Conservation (phyloP, 2,888 invertebrate species). For the Phasia obesa region DNA sequence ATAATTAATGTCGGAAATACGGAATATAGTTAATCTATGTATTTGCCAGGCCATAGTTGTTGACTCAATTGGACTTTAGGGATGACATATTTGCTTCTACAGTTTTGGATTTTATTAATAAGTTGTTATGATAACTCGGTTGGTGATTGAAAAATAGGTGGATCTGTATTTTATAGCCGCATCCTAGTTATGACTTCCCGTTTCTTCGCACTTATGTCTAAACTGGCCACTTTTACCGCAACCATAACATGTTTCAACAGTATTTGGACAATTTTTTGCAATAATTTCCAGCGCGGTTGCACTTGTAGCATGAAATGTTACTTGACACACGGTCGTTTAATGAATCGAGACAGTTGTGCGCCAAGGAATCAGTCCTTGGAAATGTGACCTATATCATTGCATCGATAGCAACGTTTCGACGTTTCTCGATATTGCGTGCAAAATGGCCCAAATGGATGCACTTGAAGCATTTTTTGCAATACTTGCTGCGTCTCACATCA, state of each 20-base stretch:
- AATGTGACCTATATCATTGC: conserved; percentile 90
- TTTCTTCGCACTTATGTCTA: conserved; percentile 94
- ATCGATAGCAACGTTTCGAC: conserved; percentile 92
- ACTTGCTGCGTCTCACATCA: conserved; percentile 83
- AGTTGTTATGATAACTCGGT: conserved; percentile 62
- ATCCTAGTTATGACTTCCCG: conserved; percentile 83
- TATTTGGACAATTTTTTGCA: conserved; percentile 92
- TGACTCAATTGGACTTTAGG: conserved; percentile 70
- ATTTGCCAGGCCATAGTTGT: conserved; percentile 70
- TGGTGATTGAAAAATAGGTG: conserved; percentile 62
- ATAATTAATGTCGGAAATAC: conserved; percentile 57
- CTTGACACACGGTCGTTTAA: conserved; percentile 80
- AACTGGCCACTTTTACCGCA: conserved; percentile 96
- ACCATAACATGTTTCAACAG: conserved; percentile 93
- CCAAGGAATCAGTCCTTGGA: conserved; percentile 95
- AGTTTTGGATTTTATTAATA: conserved; percentile 43
- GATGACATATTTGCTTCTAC: conserved; percentile 59
- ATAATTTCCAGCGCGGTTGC: conserved; percentile 97
- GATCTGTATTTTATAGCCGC: conserved; percentile 45
- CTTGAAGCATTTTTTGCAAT: conserved; percentile 96
- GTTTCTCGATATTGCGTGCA: conserved; percentile 96
- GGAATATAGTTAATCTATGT: conserved; percentile 69
- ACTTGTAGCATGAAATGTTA: conserved; percentile 92
- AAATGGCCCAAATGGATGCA: conserved; percentile 97
- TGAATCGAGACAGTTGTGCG: conserved; percentile 93